Evolutionary conservation across 2,113 vertebrate species (phyloP).

Genomic region (Xenus cinereus): DNA sequence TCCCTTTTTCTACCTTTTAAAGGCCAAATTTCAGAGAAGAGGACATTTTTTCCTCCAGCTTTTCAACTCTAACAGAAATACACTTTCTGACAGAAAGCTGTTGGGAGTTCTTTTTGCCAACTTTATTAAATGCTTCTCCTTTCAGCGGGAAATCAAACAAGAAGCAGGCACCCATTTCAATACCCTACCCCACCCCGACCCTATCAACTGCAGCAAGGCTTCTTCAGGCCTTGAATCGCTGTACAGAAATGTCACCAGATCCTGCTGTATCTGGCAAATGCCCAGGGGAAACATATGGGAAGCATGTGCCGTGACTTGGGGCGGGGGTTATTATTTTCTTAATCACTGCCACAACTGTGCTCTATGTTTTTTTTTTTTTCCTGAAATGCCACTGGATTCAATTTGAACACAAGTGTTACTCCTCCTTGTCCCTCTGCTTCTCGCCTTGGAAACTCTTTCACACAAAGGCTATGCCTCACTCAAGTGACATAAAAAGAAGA

Average conservation of each 20-base stretch:
- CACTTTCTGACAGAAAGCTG: neutral
- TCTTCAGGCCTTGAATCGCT: constrained; percentile 4
- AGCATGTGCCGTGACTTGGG: constrained; percentile 64
- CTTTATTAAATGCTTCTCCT: neutral
- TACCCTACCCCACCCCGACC: neutral
- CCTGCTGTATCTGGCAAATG: constrained; percentile 31
- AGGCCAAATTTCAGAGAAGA: constrained; percentile 6
- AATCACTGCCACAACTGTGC: constrained; percentile 57
- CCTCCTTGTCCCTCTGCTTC: constrained; percentile 36
- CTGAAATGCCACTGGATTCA: constrained; percentile 53
- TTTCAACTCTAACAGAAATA: neutral
- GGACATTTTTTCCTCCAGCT: neutral
- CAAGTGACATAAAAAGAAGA: neutral
- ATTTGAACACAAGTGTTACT: constrained; percentile 52
- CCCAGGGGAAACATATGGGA: constrained; percentile 71
- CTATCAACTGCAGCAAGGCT: neutral
- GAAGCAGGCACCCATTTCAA: constrained; percentile 29
- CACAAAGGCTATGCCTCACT: constrained; percentile 8
- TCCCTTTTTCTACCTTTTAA: constrained; percentile 11
- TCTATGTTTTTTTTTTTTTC: neutral
- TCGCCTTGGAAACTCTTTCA: constrained; percentile 22
- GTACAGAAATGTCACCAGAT: constrained; percentile 41
- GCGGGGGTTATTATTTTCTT: constrained; percentile 71
- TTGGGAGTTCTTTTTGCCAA: neutral
- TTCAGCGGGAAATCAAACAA: constrained; percentile 15